Conservation (phyloP, 2,888 invertebrate species). For the Loripinus fragilis region DNA sequence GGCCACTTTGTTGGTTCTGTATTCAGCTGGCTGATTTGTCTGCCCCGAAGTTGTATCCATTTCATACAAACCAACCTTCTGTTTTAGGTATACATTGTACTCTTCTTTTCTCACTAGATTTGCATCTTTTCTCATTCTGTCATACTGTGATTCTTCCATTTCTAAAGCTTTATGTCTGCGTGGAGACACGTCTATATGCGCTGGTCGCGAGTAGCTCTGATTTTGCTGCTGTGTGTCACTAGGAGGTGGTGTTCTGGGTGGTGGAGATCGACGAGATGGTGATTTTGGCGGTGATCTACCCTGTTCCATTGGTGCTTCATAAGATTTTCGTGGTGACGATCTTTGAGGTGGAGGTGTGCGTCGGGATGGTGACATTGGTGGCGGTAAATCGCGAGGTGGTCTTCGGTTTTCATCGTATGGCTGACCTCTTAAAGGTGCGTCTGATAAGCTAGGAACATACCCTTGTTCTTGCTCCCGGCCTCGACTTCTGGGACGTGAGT, state of each 20-base stretch:
- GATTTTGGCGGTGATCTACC: not conserved
- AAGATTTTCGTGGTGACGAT: not conserved
- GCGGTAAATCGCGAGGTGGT: not conserved
- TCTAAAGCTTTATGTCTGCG: slow-evolving; percentile 26
- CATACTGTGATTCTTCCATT: slow-evolving; percentile 8
- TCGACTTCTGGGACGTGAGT: slow-evolving; percentile 9
- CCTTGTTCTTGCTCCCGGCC: not conserved
- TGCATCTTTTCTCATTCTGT: slow-evolving; percentile 29
- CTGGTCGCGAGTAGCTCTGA: not conserved
- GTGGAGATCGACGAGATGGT: slow-evolving; percentile 14
- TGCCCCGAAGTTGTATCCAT: too few relatives aligned
- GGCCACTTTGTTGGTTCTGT: too few relatives aligned
- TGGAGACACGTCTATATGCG: slow-evolving; percentile 22
- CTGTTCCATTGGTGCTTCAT: not conserved
- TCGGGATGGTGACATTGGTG: slow-evolving; percentile 26
- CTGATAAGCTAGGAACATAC: slow-evolving; percentile 3
- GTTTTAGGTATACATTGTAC: slow-evolving; percentile 41
- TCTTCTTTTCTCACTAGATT: slow-evolving; percentile 44
- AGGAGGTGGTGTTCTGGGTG: not conserved
- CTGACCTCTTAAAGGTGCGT: not conserved
- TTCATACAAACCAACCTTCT: slow-evolving; percentile 56
- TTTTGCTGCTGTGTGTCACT: not conserved
- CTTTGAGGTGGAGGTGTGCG: slow-evolving; percentile 7
- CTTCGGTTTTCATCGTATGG: not conserved
- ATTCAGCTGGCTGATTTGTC: too few relatives aligned